These are phyloP conservation scores for Xanthia icteritia DNA, from an alignment of 2,888 invertebrate genomes.

Conservation along the genomic window DNA sequence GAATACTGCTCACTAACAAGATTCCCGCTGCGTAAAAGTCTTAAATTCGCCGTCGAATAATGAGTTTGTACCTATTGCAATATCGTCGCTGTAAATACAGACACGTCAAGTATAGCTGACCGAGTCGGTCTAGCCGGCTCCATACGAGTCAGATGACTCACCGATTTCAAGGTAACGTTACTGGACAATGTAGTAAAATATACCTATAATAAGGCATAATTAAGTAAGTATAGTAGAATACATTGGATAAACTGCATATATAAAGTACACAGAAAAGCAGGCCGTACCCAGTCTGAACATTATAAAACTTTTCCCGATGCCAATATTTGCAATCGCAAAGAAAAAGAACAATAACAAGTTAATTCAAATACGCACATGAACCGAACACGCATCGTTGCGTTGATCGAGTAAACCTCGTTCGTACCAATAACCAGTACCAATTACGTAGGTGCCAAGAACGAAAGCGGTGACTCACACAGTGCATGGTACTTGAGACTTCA, in stretches of 20 bases:
- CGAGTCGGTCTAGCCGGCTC: conserved; percentile 78
- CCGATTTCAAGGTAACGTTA: conserved; percentile 74
- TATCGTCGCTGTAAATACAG: conserved; percentile 49
- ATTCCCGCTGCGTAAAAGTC: conserved; percentile 72
- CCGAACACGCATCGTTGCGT: conserved; percentile 69
- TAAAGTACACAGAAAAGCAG: neutral
- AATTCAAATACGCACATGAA: conserved; percentile 66
- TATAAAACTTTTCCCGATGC: neutral
- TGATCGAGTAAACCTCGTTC: conserved; percentile 68
- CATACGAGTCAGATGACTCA: conserved; percentile 82
- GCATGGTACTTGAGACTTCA: conserved; percentile 67
- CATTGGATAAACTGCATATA: conserved; percentile 21
- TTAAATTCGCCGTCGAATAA: conserved; percentile 73
- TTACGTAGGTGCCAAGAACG: conserved; percentile 81
- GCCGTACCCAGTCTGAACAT: neutral
- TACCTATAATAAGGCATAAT: conserved; percentile 57
- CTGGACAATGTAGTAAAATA: conserved; percentile 67
- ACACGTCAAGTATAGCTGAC: conserved; percentile 47
- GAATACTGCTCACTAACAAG: conserved; percentile 69
- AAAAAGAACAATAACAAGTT: conserved; percentile 52
- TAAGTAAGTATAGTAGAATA: conserved; percentile 30
- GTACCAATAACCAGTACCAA: conserved; percentile 70
- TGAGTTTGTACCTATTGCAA: conserved; percentile 56
- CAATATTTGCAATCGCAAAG: conserved; percentile 27
- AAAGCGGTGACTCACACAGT: conserved; percentile 85